Conservation (phyloP, 2,113 vertebrate genomes). For the Misgurnus anguillicaudatus region DNA sequence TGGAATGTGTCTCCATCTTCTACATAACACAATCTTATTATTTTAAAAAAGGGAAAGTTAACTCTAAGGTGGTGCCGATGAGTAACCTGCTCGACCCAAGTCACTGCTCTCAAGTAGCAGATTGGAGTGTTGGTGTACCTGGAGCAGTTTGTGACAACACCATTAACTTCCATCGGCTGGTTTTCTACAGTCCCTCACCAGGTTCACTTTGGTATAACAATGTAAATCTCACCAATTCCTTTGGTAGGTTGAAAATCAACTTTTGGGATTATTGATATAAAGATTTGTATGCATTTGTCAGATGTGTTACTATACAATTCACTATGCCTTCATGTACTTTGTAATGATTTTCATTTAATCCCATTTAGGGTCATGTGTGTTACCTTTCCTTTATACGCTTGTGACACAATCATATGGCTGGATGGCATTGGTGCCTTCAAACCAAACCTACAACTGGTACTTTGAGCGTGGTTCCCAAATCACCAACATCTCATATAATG, state of each 20-base stretch:
- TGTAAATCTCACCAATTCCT: constrained; percentile 74
- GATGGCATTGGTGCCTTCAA: constrained; percentile 81
- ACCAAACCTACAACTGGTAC: constrained; percentile 75
- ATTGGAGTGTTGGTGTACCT: constrained; percentile 81
- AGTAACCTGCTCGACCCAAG: constrained; percentile 78
- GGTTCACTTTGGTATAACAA: constrained; percentile 72
- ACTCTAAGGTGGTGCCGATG: constrained; percentile 76
- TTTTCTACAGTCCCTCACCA: constrained; percentile 73
- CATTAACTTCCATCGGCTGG: constrained; percentile 77
- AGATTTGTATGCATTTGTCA: not conserved
- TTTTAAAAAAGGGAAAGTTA: constrained; percentile 69
- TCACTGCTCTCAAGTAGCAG: constrained; percentile 68
- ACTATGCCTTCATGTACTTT: not conserved
- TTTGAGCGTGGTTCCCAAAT: constrained; percentile 71
- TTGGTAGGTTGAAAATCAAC: constrained; percentile 66
- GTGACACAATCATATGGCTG: constrained; percentile 79
- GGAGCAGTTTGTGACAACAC: constrained; percentile 79
- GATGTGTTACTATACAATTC: not conserved
- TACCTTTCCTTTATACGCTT: constrained; percentile 75
- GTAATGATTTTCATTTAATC: not conserved
- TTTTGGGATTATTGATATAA: not conserved
- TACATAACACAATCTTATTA: too few relatives aligned
- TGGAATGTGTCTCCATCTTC: too few relatives aligned
- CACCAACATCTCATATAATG: constrained; percentile 77
- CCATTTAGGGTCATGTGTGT: constrained; percentile 66